A percentile compares a stretch with the other conserved stretches of the same genome.
phyloP scores from a whole-genome alignment of 2,888 invertebrate genomes.

The Eupithecia insigniata region DNA sequence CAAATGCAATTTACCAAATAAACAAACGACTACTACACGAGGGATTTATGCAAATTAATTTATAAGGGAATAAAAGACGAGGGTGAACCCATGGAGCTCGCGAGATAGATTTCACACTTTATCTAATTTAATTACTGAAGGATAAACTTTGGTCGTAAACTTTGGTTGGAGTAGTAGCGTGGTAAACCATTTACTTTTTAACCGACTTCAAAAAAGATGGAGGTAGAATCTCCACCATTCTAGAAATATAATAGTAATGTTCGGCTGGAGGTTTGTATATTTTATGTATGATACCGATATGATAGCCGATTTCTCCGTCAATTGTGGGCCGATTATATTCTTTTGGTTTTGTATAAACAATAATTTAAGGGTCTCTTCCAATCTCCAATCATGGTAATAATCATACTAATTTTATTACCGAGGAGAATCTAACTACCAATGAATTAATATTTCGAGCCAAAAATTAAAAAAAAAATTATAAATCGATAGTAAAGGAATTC shows the following conservation, averaged over 20 bases:
- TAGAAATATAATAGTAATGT: too few species aligned
- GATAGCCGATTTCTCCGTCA: background rate
- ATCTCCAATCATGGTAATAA: too few species aligned
- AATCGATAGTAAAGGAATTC: too few species aligned
- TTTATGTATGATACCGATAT: background rate
- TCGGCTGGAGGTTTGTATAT: background rate
- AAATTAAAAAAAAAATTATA: too few species aligned
- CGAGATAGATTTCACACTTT: constrained; percentile 43
- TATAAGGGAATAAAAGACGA: constrained; percentile 45
- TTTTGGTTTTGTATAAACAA: too few species aligned
- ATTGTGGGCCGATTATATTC: too few species aligned
- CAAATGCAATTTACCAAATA: constrained; percentile 77
- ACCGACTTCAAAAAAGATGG: background rate
- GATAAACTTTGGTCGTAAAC: constrained; percentile 7
- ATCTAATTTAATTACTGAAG: constrained; percentile 40
- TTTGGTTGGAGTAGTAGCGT: background rate
- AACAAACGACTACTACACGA: constrained; percentile 65
- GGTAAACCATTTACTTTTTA: background rate
- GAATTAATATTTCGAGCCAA: too few species aligned
- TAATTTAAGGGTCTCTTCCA: too few species aligned
- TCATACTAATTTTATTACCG: too few species aligned
- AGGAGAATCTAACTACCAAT: too few species aligned
- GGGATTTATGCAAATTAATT: constrained; percentile 73
- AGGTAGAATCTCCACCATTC: background rate
- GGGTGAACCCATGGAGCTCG: constrained; percentile 36